Evolutionary conservation across 2,888 invertebrate species (phyloP), one percentile per base, ranked within the genome.

Genomic region (Drosophila prostipennis): DNA sequence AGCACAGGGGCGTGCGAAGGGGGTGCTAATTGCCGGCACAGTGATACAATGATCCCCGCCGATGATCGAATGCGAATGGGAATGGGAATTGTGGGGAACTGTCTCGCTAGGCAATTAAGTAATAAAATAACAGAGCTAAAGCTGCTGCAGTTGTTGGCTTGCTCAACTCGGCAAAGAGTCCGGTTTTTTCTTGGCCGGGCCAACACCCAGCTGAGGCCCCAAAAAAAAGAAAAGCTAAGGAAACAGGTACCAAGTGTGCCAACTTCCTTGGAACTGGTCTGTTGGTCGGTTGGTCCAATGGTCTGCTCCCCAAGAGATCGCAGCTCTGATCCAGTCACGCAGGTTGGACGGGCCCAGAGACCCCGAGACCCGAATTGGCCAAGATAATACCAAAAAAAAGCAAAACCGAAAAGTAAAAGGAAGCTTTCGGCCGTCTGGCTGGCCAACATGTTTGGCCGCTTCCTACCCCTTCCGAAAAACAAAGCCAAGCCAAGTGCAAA

Each of bases 171-270:
- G 36, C 19, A 40, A 32, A 56, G 19, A 46, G 73, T 63, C 63
- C 74, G 81, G 75, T 79, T 82, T 70, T 60, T 42, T 48, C 29
- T 29, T 26, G n/a, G 64, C 74, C 55, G 43, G 48, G 78, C 70
- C 78, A 81, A 79, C 81, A 81, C 81, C 74, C 79, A 76, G 75
- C 55, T 34, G 37, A 16, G 36, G 34, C 55, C 11, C 11, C 36
- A 23, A 23, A 45, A 14, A 26, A 26, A n/a, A 26, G n/a, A 26
- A 8, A n/a, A 32, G 68, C 59, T 59, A 79, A 69, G 77, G 72
- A 80, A 83, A 83, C 81, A 75, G 70, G 83, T 69, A 75, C 32
- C 78, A 74, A 78, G 76, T 83, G 77, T 79, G 84, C 84, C 84
- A 80, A 79, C 84, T 80, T 80, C 84, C 81, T 83, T 80, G 72